A percentile compares a stretch with the other conserved stretches of the same genome.
Conservation (phyloP, 2,113 vertebrate genomes). For the Zapornia atra region DNA sequence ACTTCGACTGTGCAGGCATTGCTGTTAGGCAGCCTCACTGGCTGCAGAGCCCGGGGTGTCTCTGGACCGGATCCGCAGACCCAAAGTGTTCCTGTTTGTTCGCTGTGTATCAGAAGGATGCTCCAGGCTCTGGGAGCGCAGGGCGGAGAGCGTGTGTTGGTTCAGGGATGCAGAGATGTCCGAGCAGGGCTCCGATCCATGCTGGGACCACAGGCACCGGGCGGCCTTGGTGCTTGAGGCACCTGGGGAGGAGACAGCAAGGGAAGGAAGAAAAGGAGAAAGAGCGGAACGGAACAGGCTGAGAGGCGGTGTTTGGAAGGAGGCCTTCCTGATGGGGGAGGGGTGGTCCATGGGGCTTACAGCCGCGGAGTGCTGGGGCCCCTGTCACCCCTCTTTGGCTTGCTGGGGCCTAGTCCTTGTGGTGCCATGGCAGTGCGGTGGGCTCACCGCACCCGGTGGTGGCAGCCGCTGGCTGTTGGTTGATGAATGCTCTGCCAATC, state of each 20-base stretch:
- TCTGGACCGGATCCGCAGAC: not conserved
- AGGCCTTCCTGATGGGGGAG: not conserved
- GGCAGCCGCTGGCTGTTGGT: not conserved
- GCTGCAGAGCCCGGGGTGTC: not conserved
- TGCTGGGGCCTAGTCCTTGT: no score
- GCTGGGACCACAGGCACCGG: accelerated
- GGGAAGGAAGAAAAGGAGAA: not conserved
- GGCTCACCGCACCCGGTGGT: not conserved
- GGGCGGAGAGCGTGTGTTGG: accelerated
- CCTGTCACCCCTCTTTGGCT: accelerated
- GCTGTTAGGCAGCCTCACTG: not conserved
- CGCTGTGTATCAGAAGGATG: not conserved
- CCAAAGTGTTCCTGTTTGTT: not conserved
- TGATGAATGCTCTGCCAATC: not conserved
- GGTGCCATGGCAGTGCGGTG: accelerated
- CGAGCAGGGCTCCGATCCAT: accelerated
- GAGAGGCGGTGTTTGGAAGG: not conserved
- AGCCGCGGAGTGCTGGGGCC: not conserved
- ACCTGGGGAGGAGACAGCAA: not conserved
- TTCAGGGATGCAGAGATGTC: not conserved
- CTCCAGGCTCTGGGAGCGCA: accelerated
- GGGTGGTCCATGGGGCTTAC: not conserved
- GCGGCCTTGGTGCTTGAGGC: accelerated
- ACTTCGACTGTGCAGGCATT: not conserved
- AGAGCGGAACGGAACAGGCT: not conserved